Percentiles rank a stretch among this genome's conserved stretches.
Evolutionary conservation across 2,113 vertebrate species (phyloP).

Genomic region (Amblyornis subalaris): DNA sequence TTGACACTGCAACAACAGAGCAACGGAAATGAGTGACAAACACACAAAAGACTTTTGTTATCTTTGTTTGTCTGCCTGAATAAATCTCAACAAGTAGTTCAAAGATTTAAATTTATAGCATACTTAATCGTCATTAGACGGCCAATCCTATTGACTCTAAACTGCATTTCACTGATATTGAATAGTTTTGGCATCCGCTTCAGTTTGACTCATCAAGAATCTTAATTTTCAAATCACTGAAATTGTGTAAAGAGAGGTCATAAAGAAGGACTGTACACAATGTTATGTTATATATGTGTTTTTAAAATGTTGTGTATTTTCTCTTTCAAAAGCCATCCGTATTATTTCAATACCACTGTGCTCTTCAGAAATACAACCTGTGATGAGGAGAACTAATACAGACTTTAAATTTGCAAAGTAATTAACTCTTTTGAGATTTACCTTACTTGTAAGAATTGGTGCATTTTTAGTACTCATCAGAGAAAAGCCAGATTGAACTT

Average conservation of each 20-base stretch:
- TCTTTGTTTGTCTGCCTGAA: constrained; percentile 87
- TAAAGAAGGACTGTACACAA: constrained; percentile 18
- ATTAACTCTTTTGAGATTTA: not conserved
- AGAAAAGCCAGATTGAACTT: not conserved
- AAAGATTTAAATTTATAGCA: constrained; percentile 84
- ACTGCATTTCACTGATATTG: constrained; percentile 68
- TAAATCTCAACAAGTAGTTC: constrained; percentile 85
- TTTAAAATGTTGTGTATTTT: not conserved
- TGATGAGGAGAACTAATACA: not conserved
- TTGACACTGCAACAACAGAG: constrained; percentile 82
- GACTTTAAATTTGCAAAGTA: not conserved
- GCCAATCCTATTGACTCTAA: constrained; percentile 70
- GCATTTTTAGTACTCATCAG: not conserved
- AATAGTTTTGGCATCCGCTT: constrained; percentile 67
- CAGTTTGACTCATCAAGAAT: constrained; percentile 59
- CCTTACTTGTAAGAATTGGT: not conserved
- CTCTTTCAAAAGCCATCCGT: not conserved
- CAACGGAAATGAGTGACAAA: constrained; percentile 81
- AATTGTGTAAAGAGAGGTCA: constrained; percentile 54
- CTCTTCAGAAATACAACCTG: not conserved
- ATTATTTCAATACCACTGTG: not conserved
- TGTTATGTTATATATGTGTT: not conserved
- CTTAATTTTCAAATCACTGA: constrained; percentile 60
- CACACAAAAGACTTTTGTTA: constrained; percentile 85
- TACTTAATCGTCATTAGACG: constrained; percentile 79